Conservation (phyloP, 2,113 vertebrate species). For the Argyrosomus japonicus region DNA sequence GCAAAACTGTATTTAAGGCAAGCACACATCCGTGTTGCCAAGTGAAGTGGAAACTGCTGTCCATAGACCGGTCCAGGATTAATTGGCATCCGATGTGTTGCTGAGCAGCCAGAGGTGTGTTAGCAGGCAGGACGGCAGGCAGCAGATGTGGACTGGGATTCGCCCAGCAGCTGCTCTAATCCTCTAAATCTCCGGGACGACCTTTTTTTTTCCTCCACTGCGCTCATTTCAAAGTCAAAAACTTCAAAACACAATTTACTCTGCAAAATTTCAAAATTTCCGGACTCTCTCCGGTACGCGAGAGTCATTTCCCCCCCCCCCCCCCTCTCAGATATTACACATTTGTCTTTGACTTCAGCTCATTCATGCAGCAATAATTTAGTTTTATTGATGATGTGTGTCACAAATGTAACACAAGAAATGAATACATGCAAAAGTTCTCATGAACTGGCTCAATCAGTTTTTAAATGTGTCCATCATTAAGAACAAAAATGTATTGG, state of each 20-base stretch:
- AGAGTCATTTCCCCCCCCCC: not conserved
- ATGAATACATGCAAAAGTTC: not conserved
- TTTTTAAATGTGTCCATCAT: not conserved
- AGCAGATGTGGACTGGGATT: conserved; percentile 58
- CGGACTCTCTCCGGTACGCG: no score
- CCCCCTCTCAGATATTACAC: not conserved
- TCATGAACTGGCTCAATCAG: not conserved
- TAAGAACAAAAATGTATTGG: not conserved
- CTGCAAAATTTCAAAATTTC: fast-evolving
- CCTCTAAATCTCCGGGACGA: conserved; percentile 52
- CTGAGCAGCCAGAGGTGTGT: conserved; percentile 49
- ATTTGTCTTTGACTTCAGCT: not conserved
- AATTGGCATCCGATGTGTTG: conserved; percentile 42
- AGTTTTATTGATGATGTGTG: not conserved
- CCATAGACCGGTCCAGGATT: conserved; percentile 29
- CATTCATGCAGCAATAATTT: not conserved
- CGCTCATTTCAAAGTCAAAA: conserved; percentile 57
- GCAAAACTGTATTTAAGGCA: not conserved
- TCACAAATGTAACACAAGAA: not conserved
- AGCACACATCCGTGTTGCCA: not conserved
- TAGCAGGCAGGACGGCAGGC: conserved; percentile 38
- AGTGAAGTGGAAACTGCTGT: not conserved
- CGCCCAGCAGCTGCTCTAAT: conserved; percentile 55
- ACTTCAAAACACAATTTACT: not conserved
- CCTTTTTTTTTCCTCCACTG: conserved; percentile 46